Evolutionary conservation across 53 echinoderm and acorn worm species (phyloP).

Genomic region (Zoroaster sp.): DNA sequence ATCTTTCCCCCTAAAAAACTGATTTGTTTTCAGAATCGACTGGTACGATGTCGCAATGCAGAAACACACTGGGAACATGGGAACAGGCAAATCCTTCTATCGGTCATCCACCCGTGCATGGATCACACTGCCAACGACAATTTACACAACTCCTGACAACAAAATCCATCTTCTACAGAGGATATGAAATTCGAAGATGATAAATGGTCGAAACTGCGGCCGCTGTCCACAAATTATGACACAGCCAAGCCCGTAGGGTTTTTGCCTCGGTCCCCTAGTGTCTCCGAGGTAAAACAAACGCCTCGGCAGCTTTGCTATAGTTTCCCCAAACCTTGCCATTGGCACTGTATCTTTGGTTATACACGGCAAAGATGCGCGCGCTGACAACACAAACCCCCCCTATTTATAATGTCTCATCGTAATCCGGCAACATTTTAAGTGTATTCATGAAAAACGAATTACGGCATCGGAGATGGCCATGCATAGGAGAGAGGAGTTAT

Average conservation of each 20-base stretch:
- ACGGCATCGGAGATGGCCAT: slow-evolving; percentile 10
- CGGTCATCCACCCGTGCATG: slow-evolving; percentile 45
- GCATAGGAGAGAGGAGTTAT: not conserved
- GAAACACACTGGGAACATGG: not conserved
- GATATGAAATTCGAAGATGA: slow-evolving; percentile 44
- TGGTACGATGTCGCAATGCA: not conserved
- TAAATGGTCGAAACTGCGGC: slow-evolving; percentile 30
- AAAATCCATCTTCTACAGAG: not conserved
- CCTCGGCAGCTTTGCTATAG: not conserved
- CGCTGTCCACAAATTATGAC: slow-evolving; percentile 42
- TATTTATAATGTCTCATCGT: no score
- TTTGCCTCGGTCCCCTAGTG: not conserved
- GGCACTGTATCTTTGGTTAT: not conserved
- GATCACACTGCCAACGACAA: not conserved
- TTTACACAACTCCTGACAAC: not conserved
- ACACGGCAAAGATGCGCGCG: not conserved
- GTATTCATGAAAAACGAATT: slow-evolving; percentile 57
- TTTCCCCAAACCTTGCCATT: slow-evolving; percentile 31
- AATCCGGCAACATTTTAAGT: slow-evolving; percentile 40
- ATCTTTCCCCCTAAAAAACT: not conserved
- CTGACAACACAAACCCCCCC: not conserved
- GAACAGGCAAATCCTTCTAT: not conserved
- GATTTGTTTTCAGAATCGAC: slow-evolving; percentile 46
- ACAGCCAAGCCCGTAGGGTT: slow-evolving; percentile 18
- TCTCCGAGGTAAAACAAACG: not conserved